A percentile compares a stretch with the other conserved stretches of the same genome.
phyloP scores from a whole-genome alignment of 1,140 invertebrate genomes.

The Macrobrachium rosenbergii region DNA sequence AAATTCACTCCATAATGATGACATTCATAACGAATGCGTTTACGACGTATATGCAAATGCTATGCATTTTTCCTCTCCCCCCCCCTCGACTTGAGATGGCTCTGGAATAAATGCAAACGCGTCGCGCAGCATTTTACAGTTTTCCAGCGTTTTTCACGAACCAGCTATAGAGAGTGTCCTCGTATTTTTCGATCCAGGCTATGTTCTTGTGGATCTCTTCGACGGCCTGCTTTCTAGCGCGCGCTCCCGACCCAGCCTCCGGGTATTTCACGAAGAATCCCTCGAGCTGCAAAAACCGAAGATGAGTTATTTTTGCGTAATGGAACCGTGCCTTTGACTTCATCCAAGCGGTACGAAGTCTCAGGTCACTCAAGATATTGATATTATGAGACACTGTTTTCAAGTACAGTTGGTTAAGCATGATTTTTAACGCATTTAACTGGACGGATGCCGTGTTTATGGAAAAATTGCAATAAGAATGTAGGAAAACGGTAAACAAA shows the following conservation, averaged over 20 bases:
- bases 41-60: neutral
- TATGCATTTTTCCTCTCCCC: no score
- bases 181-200: conserved; percentile 75
- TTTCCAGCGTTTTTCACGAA: neutral
- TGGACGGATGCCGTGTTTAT: neutral
- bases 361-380: neutral
- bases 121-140: no score
- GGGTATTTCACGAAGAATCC: conserved; percentile 84
- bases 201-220: conserved; percentile 87
- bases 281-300: conserved; percentile 74
- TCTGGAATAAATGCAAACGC: neutral
- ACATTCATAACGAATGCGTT: no score
- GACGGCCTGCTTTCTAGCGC: conserved; percentile 79
- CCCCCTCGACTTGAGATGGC: neutral
- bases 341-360: neutral
- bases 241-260: conserved; percentile 85
- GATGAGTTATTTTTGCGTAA: neutral
- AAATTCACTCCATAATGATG: no score
- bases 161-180: conserved; percentile 23
- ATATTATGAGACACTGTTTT: neutral
- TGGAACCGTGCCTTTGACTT: no score
- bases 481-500: no score
- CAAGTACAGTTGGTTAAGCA: neutral
- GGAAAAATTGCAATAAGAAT: neutral
- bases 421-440: neutral